Conservation (phyloP, 2,888 invertebrate species). For the Kuschelorhynchus macadamiae region DNA sequence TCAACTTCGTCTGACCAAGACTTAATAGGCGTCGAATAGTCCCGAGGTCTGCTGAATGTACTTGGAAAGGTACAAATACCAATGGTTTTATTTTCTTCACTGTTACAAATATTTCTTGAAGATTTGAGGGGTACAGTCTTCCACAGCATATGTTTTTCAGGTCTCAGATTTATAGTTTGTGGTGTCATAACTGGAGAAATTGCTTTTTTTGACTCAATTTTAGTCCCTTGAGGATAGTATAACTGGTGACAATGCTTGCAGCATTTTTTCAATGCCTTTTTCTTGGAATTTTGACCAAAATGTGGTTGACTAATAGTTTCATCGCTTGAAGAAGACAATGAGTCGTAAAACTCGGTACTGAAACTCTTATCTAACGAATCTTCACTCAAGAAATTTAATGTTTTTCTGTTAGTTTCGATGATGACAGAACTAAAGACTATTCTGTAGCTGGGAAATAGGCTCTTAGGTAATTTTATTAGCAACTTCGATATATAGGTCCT, state of each 20-base stretch:
- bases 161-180: not conserved
- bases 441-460: constrained; percentile 52
- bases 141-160: not conserved
- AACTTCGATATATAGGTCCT: constrained; percentile 51
- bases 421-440: constrained; percentile 45
- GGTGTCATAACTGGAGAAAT: not conserved
- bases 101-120: too few species aligned
- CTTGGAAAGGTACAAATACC: too few species aligned
- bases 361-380: constrained; percentile 6
- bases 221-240: not conserved
- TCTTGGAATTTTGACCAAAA: not conserved
- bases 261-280: constrained; percentile 24
- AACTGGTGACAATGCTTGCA: constrained; percentile 40
- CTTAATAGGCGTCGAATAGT: constrained; percentile 10
- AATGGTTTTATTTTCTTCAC: too few species aligned
- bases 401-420: constrained; percentile 47
- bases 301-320: not conserved
- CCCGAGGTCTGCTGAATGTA: not conserved
- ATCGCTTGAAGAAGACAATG: not conserved
- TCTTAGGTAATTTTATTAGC: constrained; percentile 49
- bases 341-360: constrained; percentile 1
- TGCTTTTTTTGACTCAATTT: not conserved
- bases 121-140: not conserved
- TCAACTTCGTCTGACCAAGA: constrained; percentile 31
- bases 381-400: constrained; percentile 33